phyloP scores from a whole-genome alignment of 1,140 invertebrate genomes.

The Rhopalosiphum padi region DNA sequence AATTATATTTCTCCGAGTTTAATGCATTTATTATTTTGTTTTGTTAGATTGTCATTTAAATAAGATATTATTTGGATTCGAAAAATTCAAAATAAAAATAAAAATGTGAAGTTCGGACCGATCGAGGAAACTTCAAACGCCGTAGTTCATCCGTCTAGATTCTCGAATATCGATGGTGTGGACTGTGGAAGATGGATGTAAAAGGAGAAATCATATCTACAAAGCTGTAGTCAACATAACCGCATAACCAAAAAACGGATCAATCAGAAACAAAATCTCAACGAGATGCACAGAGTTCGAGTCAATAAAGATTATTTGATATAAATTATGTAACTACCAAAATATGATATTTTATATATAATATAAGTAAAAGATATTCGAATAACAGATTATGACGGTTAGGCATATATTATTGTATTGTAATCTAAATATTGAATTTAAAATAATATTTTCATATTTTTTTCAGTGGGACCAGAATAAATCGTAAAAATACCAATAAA shows the following conservation, averaged over 20 bases:
- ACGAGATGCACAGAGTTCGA: not conserved
- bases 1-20: not conserved
- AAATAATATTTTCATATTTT: not conserved
- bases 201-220: not conserved
- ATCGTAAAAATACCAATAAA: not conserved
- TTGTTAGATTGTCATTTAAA: not conserved
- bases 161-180: not conserved
- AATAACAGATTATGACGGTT: not conserved
- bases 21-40: not conserved
- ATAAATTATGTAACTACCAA: not conserved
- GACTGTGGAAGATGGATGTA: not conserved
- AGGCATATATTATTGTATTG: not conserved
- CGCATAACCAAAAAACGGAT: not conserved
- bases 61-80: not conserved
- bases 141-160: not conserved
- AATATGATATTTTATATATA: not conserved
- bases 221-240: not conserved
- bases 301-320: not conserved
- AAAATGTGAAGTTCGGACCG: not conserved
- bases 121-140: not conserved
- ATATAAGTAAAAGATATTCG: not conserved
- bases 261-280: not conserved
- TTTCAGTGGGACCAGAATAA: not conserved
- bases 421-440: conserved; percentile 12
- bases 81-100: not conserved